Base-by-base conservation (phyloP, 1,140 invertebrate species). In the Drosophila repleta region DNA sequence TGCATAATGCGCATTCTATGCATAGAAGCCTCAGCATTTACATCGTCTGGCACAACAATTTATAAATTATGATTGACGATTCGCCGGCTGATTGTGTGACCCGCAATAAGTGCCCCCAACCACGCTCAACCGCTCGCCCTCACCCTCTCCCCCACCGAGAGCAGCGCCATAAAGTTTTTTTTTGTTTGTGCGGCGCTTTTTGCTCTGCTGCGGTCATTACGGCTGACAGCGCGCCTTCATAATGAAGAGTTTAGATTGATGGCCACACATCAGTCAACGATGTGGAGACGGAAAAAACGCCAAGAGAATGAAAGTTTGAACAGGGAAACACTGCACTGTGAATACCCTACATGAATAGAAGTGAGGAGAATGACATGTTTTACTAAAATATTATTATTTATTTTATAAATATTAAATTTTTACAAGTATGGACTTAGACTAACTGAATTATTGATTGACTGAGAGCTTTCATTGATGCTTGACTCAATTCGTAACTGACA, bases 211-310 rank as follows among this genome's bases (percentile, higher is more conserved):
- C 61, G 84, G 85, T 78, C 85, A 89, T 88, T 88, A 88, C 63
- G 74, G 76, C 66, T 89, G 84, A 88, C 84, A 88, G 84, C 76
- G 76, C 60, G 79, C 79, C 79, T 83, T 89, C 84, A 89, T 84
- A 89, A 88, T 88, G 79, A 88, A 89, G 84, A 89, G 85, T 88
- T 88, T 89, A 88, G 84, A 88, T 88, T 88, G 84, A 88, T 88
- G 84, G 80, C 80, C 80, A 70, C 76, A 79, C 79, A 88, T 88
- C 84, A 89, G 70, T 89, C 84, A 89, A 67, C 79, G 63, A 55
- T 66, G 66, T 68, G 69, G 51, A 65, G 69, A 43, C 39, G 66
- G 13, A 29, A 56, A 43, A 24, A 26, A 32, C 7, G 48, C 8
- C 61, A 78, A 43, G 32, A 57, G 4, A 29, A 62, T 26, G 24